A percentile compares a stretch with the other conserved stretches of the same genome.
phyloP scores from a whole-genome alignment of 2,888 invertebrate species.

The Lasioglossum vierecki region DNA sequence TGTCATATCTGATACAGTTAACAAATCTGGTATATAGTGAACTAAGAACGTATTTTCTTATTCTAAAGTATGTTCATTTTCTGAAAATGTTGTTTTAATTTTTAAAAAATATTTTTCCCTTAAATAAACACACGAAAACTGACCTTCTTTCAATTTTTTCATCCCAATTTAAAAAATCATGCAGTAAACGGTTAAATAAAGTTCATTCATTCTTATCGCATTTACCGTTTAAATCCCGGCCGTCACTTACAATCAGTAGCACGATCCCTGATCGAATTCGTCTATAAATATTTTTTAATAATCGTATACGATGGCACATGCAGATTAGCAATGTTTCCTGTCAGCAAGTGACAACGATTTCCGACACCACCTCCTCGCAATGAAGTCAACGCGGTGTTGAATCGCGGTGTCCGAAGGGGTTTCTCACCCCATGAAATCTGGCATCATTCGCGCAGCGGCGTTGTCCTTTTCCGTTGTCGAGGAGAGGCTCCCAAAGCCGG shows the following conservation, averaged over 20 bases:
- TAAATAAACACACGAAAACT: too few species aligned
- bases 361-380: neutral
- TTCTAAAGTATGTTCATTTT: too few species aligned
- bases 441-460: constrained; percentile 53
- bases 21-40: too few species aligned
- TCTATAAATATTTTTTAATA: neutral
- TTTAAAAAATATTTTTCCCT: too few species aligned
- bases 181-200: too few species aligned
- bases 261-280: neutral
- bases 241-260: neutral
- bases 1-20: too few species aligned
- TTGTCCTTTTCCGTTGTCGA: constrained; percentile 37
- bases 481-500: constrained; percentile 65
- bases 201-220: too few species aligned
- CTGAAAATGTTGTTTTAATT: too few species aligned
- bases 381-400: constrained; percentile 40
- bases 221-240: too few species aligned
- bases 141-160: too few species aligned
- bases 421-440: constrained; percentile 49
- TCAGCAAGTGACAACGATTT: neutral
- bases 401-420: constrained; percentile 14
- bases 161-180: too few species aligned
- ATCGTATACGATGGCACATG: neutral
- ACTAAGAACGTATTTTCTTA: too few species aligned
- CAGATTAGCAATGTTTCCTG: neutral